Conservation (phyloP, 2,888 invertebrate species). For the Amphipyra tragopoginis region DNA sequence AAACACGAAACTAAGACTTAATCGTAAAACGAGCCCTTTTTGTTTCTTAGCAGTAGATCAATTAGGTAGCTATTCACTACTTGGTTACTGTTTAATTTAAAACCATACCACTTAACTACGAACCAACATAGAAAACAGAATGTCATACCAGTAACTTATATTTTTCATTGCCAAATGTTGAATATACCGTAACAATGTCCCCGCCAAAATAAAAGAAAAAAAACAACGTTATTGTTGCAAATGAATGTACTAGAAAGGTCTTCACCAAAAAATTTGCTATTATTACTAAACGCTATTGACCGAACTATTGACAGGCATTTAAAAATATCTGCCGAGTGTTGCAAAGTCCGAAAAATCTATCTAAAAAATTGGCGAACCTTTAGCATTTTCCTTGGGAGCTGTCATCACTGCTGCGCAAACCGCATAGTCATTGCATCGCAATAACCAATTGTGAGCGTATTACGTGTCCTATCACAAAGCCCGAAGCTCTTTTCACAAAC, state of each 20-base stretch:
- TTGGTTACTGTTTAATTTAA: too few species aligned
- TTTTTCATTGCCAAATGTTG: constrained; percentile 3
- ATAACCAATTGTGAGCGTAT: constrained; percentile 90
- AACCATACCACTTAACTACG: background rate
- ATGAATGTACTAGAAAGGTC: constrained; percentile 26
- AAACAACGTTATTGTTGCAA: constrained; percentile 30
- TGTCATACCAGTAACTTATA: background rate
- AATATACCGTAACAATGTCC: constrained; percentile 12
- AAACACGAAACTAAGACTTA: constrained; percentile 10
- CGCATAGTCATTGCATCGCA: constrained; percentile 89
- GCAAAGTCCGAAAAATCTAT: constrained; percentile 42
- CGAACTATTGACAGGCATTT: constrained; percentile 42
- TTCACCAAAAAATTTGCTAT: constrained; percentile 19
- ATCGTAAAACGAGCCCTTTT: background rate
- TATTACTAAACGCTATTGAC: constrained; percentile 38
- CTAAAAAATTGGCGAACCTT: constrained; percentile 69
- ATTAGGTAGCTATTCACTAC: too few species aligned
- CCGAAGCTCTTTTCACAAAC: constrained; percentile 73
- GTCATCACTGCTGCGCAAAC: constrained; percentile 77
- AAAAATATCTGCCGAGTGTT: constrained; percentile 37
- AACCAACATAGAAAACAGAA: background rate
- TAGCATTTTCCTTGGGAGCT: constrained; percentile 76
- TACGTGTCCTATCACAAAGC: constrained; percentile 88
- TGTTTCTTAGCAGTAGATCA: background rate
- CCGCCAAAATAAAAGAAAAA: constrained; percentile 10